Evolutionary conservation across 1,140 invertebrate genomes (phyloP).

Genomic region (Portunus trituberculatus): DNA sequence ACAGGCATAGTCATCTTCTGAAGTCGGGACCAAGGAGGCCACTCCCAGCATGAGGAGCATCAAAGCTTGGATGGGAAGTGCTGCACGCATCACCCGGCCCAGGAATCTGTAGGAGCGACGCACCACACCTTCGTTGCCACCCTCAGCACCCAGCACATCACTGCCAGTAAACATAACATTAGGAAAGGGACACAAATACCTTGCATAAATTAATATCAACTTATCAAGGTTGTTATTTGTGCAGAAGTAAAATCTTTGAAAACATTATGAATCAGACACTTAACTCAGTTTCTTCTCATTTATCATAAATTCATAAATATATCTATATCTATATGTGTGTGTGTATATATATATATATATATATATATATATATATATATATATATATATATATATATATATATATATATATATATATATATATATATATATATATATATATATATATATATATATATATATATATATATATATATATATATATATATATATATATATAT

Average conservation of each 20-base stretch:
- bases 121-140: constrained; percentile 85
- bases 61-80: constrained; percentile 89
- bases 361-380: constrained; percentile 7
- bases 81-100: constrained; percentile 91
- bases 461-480: constrained; percentile 33
- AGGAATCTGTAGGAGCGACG: constrained; percentile 90
- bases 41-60: constrained; percentile 93
- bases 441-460: constrained; percentile 49
- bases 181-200: too few relatives aligned
- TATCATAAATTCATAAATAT: not conserved
- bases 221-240: too few relatives aligned
- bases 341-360: not conserved
- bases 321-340: not conserved
- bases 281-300: too few relatives aligned
- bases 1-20: constrained; percentile 92
- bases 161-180: not conserved
- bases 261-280: too few relatives aligned
- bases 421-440: constrained; percentile 41
- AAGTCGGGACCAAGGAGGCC: constrained; percentile 91
- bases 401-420: constrained; percentile 49
- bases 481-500: constrained; percentile 4
- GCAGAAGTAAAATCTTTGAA: too few relatives aligned
- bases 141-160: constrained; percentile 50
- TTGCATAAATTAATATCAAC: too few relatives aligned
- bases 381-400: constrained; percentile 27